Percentiles rank a stretch among this genome's conserved stretches.
These are phyloP conservation scores for Macaca fascicularis DNA, from an alignment of 2,113 vertebrate species.

Conservation along the genomic window DNA sequence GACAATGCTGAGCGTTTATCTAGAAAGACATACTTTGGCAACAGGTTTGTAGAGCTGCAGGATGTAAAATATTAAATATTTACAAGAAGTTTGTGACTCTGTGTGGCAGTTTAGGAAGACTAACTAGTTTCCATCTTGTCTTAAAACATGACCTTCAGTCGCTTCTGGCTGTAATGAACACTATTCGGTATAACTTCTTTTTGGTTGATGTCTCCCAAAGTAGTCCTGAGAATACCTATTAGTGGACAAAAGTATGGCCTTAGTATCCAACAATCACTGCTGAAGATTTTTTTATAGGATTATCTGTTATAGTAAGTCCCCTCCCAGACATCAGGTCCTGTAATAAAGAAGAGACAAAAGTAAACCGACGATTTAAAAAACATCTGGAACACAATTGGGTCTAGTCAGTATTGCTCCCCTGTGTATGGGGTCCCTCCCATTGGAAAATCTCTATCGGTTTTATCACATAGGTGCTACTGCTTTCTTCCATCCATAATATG, in stretches of 20 bases:
- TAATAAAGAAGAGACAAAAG: background rate
- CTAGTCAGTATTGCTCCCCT: accelerated
- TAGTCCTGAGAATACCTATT: background rate
- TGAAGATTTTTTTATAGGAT: background rate
- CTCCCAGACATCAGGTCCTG: background rate
- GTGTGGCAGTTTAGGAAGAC: background rate
- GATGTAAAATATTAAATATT: background rate
- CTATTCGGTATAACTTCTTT: background rate
- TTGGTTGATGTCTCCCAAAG: background rate
- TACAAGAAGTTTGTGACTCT: background rate
- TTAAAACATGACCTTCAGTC: background rate
- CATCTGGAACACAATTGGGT: background rate
- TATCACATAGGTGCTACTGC: background rate
- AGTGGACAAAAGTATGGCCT: background rate
- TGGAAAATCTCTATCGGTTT: background rate
- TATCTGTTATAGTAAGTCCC: background rate
- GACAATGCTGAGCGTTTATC: background rate
- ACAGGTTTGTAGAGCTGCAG: background rate
- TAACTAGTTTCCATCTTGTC: background rate
- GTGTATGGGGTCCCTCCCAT: background rate
- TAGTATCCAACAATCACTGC: background rate
- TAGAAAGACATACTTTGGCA: background rate
- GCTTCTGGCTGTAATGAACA: background rate
- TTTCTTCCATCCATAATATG: background rate
- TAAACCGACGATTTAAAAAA: background rate